Conservation (phyloP, 2,113 vertebrate genomes). For the Larimichthys crocea region DNA sequence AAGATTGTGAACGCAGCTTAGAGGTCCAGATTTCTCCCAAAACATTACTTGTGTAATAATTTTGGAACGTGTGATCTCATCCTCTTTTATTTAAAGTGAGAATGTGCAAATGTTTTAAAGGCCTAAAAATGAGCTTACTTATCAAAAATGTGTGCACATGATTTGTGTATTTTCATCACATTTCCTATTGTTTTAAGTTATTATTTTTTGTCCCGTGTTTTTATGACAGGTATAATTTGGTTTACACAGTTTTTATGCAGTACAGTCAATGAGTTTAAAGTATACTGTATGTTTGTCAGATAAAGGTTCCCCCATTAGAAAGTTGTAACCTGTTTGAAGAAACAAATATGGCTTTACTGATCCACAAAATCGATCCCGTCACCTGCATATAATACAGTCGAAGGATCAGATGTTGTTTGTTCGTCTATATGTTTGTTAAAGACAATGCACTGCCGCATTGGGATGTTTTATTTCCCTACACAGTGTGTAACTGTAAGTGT, state of each 20-base stretch:
- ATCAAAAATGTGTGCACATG: slow-evolving; percentile 32
- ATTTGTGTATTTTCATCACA: slow-evolving; percentile 64
- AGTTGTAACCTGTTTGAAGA: slow-evolving; percentile 49
- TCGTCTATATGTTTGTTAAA: slow-evolving; percentile 73
- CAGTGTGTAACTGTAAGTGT: slow-evolving; percentile 63
- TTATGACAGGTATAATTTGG: slow-evolving; percentile 57
- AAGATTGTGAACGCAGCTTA: slow-evolving; percentile 56
- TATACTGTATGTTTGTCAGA: slow-evolving; percentile 39
- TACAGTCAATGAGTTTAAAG: slow-evolving; percentile 49
- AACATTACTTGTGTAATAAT: slow-evolving; percentile 21
- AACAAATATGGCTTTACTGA: slow-evolving; percentile 45
- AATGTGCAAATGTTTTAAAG: slow-evolving; percentile 56
- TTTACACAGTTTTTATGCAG: slow-evolving; percentile 71
- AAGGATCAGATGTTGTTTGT: slow-evolving; percentile 66
- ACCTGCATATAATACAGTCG: slow-evolving; percentile 47
- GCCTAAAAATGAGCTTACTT: slow-evolving; percentile 39
- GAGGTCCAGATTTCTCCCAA: slow-evolving; percentile 62
- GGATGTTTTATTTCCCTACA: slow-evolving; percentile 69
- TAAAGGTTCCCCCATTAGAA: slow-evolving; percentile 19
- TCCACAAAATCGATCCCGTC: slow-evolving; percentile 46
- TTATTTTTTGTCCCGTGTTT: slow-evolving; percentile 64
- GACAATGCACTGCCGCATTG: slow-evolving; percentile 79
- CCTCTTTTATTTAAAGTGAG: slow-evolving; percentile 62
- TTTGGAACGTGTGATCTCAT: slow-evolving; percentile 42
- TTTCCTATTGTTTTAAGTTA: slow-evolving; percentile 76